These are phyloP conservation scores for Diadegma fenestrale DNA, from an alignment of 2,888 invertebrate genomes.

Conservation along the genomic window DNA sequence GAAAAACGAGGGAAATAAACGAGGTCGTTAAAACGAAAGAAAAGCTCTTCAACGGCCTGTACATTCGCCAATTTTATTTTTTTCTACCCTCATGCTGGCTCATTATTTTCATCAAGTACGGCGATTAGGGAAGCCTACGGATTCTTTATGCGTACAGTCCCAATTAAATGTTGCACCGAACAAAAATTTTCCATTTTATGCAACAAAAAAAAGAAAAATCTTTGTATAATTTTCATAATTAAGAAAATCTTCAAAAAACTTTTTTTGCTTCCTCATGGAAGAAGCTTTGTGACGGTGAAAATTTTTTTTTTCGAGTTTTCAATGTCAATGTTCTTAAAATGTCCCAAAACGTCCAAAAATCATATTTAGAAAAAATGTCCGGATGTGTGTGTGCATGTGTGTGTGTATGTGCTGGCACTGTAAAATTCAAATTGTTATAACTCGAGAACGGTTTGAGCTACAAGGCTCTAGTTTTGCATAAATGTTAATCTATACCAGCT, in stretches of 20 bases:
- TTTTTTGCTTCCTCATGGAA: too few species aligned
- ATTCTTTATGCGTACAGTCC: slow-evolving; percentile 7
- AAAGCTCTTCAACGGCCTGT: slow-evolving; percentile 31
- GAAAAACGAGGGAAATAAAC: slow-evolving; percentile 41
- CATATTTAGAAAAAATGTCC: too few species aligned
- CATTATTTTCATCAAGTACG: slow-evolving; percentile 58
- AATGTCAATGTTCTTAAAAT: too few species aligned
- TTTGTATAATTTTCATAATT: not conserved
- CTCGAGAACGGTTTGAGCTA: too few species aligned
- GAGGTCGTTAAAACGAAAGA: slow-evolving; percentile 58
- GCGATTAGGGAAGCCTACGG: slow-evolving; percentile 51
- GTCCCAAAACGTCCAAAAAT: too few species aligned
- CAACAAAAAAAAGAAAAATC: not conserved
- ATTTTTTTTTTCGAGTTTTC: too few species aligned
- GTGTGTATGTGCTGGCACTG: too few species aligned
- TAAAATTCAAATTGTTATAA: too few species aligned
- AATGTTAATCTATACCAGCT: too few species aligned
- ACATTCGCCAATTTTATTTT: slow-evolving; percentile 37
- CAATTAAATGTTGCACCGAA: not conserved
- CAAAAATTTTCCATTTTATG: not conserved
- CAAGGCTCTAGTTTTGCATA: too few species aligned
- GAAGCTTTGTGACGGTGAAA: too few species aligned
- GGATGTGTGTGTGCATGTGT: too few species aligned
- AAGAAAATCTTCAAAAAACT: not conserved
- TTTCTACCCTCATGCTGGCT: slow-evolving; percentile 33